phyloP scores from a whole-genome alignment of 2,888 invertebrate species.

The Limnephilus rhombicus region DNA sequence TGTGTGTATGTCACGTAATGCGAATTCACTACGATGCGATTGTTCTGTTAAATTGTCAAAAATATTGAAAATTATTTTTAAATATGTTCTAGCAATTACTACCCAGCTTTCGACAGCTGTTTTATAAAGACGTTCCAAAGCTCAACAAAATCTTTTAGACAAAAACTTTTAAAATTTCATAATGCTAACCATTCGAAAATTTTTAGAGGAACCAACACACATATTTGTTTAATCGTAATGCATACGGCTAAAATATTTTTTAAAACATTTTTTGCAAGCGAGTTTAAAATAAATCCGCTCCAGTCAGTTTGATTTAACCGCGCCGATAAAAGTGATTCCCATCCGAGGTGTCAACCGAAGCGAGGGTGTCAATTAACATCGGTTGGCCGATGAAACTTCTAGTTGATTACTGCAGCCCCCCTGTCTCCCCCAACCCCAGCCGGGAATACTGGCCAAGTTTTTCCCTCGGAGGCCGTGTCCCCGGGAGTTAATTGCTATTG shows the following conservation, averaged over 20 bases:
- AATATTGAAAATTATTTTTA: too few relatives aligned
- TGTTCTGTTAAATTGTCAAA: neutral
- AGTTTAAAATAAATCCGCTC: neutral
- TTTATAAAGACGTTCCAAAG: too few relatives aligned
- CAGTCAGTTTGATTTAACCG: neutral
- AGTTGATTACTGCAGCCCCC: slow-evolving; percentile 12
- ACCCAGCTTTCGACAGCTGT: neutral
- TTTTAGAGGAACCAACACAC: too few relatives aligned
- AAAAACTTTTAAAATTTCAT: too few relatives aligned
- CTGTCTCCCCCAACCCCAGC: neutral
- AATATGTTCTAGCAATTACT: neutral
- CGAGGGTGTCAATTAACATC: slow-evolving; percentile 44
- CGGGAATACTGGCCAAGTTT: slow-evolving; percentile 24
- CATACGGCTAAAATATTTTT: neutral
- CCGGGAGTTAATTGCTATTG: slow-evolving; percentile 55
- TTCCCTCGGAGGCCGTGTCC: slow-evolving; percentile 32
- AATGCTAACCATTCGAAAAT: too few relatives aligned
- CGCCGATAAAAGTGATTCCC: slow-evolving; percentile 39
- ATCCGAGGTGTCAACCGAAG: slow-evolving; percentile 38
- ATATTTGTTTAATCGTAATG: neutral
- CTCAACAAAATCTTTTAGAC: too few relatives aligned
- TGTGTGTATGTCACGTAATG: too few relatives aligned
- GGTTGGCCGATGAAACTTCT: slow-evolving; percentile 38
- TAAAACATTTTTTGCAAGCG: neutral
- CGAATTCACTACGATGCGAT: too few relatives aligned